Conservation (phyloP, 2,113 vertebrate genomes). For the Siniperca chuatsi region DNA sequence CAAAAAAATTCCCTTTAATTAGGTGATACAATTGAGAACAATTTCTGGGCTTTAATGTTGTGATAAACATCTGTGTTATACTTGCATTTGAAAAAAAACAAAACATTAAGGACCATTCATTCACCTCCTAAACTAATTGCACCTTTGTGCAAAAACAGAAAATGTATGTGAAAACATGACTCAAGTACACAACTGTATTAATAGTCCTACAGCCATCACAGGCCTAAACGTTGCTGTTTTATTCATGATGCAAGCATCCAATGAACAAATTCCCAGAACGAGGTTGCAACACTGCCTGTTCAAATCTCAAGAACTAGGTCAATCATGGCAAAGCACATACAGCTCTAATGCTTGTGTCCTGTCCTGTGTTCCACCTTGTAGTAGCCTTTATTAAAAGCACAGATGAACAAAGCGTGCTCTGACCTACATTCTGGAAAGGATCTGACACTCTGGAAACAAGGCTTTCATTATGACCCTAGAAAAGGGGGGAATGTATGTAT, state of each 20-base stretch:
- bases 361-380: neutral
- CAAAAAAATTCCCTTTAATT: neutral
- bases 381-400: neutral
- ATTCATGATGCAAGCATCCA: neutral
- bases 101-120: neutral
- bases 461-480: neutral
- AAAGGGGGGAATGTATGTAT: neutral
- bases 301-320: constrained; percentile 18
- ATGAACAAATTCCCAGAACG: neutral
- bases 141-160: neutral
- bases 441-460: neutral
- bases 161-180: neutral
- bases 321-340: neutral
- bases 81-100: neutral
- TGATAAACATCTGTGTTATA: neutral
- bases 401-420: neutral
- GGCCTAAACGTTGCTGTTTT: neutral
- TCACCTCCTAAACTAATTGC: neutral
- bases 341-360: neutral
- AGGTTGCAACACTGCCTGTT: neutral
- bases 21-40: neutral
- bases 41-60: neutral
- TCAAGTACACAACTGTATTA: neutral
- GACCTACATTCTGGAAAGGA: neutral
- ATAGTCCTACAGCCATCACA: neutral